Percentiles rank a stretch among this genome's conserved stretches.
Conservation (phyloP, 1,140 invertebrate genomes). For the Pectinophora gossypiella region DNA sequence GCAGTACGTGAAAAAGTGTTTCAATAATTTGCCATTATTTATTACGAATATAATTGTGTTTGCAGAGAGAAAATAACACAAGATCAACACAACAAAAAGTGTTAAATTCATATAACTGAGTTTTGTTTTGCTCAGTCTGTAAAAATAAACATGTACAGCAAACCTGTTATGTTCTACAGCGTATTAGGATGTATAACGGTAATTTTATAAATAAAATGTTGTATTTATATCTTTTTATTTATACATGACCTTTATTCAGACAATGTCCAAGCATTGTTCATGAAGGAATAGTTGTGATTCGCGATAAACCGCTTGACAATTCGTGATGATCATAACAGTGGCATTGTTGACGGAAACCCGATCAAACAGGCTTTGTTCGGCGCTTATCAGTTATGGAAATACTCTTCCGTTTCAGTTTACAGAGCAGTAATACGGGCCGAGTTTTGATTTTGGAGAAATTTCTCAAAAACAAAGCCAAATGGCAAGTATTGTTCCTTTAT, state of each 20-base stretch:
- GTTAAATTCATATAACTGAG: too few relatives aligned
- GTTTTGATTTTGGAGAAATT: constrained; percentile 2
- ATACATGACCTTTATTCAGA: background rate
- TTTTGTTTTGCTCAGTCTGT: too few relatives aligned
- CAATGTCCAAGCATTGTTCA: background rate
- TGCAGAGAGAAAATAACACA: background rate
- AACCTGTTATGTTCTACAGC: background rate
- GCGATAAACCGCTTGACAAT: background rate
- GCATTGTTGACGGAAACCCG: background rate
- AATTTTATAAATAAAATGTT: constrained; percentile 5
- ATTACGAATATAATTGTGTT: background rate
- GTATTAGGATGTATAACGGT: constrained; percentile 3
- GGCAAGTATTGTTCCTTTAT: background rate
- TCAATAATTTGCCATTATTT: background rate
- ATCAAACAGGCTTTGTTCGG: background rate
- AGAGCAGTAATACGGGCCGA: background rate
- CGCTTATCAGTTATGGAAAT: background rate
- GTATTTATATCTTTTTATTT: background rate
- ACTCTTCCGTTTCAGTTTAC: constrained; percentile 3
- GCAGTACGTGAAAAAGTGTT: too few relatives aligned
- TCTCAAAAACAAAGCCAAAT: constrained; percentile 4
- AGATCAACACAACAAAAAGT: too few relatives aligned
- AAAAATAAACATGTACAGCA: background rate
- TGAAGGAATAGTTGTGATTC: background rate
- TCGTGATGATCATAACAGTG: background rate